phyloP scores from a whole-genome alignment of 2,888 invertebrate species.

The Trachelus troglodyta region DNA sequence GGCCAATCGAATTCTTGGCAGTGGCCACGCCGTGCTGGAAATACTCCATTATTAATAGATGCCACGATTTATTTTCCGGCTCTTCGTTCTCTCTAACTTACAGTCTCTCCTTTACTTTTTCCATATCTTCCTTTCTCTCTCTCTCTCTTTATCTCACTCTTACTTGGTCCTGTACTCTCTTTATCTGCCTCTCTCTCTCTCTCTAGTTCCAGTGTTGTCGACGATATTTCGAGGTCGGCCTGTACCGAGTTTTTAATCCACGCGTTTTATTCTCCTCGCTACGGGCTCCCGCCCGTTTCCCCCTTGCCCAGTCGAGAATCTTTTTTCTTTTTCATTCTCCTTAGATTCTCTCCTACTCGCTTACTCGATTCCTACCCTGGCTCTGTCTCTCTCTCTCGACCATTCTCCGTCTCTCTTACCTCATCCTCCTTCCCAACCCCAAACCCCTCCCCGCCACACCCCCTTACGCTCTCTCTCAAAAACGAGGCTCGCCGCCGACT shows the following conservation, averaged over 20 bases:
- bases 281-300: constrained; percentile 33
- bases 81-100: not conserved
- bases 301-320: constrained; percentile 34
- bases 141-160: constrained; percentile 6
- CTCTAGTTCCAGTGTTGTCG: constrained; percentile 35
- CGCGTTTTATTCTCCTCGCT: constrained; percentile 49
- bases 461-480: constrained; percentile 47
- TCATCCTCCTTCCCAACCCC: constrained; percentile 13
- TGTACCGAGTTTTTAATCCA: constrained; percentile 51
- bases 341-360: constrained; percentile 25
- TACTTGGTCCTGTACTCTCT: not conserved
- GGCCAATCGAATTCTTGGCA: constrained; percentile 7
- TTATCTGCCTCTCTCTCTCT: not conserved
- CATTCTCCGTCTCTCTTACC: constrained; percentile 12
- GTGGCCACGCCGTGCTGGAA: constrained; percentile 26
- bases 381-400: constrained; percentile 18
- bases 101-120: constrained; percentile 4
- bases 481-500: constrained; percentile 63
- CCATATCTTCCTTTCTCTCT: constrained; percentile 1
- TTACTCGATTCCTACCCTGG: constrained; percentile 31
- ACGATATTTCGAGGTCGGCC: constrained; percentile 50
- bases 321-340: constrained; percentile 36
- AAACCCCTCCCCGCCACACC: constrained; percentile 11
- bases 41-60: constrained; percentile 41
- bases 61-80: constrained; percentile 37